Evolutionary conservation across 1,140 invertebrate species (phyloP).

Genomic region (Cyclargus thomasi): DNA sequence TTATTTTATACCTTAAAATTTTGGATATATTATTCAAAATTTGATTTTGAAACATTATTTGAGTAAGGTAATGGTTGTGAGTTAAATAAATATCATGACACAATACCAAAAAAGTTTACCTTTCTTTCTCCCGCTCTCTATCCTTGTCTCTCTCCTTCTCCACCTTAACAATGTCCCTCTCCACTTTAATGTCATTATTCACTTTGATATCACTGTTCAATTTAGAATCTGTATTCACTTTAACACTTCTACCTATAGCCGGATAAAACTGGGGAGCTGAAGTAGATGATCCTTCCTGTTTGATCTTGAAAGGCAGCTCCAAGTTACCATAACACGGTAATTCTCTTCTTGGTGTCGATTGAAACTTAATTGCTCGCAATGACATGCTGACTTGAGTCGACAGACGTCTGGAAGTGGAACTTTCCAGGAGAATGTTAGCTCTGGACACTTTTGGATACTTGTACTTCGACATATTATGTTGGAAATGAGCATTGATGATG

Average conservation of each 20-base stretch:
- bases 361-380: conserved; percentile 62
- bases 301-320: conserved; percentile 63
- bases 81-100: not conserved
- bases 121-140: conserved; percentile 45
- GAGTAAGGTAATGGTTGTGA: not conserved
- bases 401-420: conserved; percentile 39
- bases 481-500: conserved; percentile 66
- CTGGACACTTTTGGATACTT: conserved; percentile 67
- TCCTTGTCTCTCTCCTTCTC: conserved; percentile 52
- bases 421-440: conserved; percentile 61
- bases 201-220: conserved; percentile 36
- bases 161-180: conserved; percentile 44
- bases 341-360: conserved; percentile 54
- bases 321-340: conserved; percentile 72
- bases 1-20: too few species aligned
- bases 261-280: conserved; percentile 43
- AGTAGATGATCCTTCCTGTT: conserved; percentile 45
- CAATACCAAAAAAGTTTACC: conserved; percentile 4
- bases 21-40: too few species aligned
- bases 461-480: conserved; percentile 58
- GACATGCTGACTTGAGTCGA: conserved; percentile 50
- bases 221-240: conserved; percentile 38
- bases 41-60: not conserved
- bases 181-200: conserved; percentile 39
- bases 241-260: conserved; percentile 42